Base-by-base conservation (phyloP, 2,888 invertebrate species). In the Metalampra italica region DNA sequence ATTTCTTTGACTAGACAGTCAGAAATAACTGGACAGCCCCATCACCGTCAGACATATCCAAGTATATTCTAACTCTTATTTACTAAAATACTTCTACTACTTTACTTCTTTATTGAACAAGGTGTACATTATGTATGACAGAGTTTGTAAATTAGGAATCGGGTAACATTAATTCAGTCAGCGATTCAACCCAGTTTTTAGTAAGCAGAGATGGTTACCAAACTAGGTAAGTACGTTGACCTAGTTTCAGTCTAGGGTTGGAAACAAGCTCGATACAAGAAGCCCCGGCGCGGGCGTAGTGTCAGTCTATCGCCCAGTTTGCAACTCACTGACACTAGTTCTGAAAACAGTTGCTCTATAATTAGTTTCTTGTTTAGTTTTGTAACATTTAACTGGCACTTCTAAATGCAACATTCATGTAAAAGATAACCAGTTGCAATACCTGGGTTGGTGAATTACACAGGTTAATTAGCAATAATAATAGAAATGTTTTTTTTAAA, bases 231-330 rank as follows among this genome's bases (percentile, higher is more conserved):
- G 53, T 59, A 70, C 53, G 59, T 59, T 64, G 71, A 66, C 67
- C 73, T 58, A 65, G 59, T 65, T 66, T 55, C 52, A 43, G 43
- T 55, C 47, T 57, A 57, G 64, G 56, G 62, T 59, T 57, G 52
- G 53, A 59, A 60, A 62, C 67, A 66, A 65, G 70, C 12, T 11
- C 72, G 70, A 64, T 64, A 57, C 64, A 62, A 67, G 62, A 62
- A 64, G 59, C 55, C 57, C 57, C 47, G 40, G 30, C 49, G 52
- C 57, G 46, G 40, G 30, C 49, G 52, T 59, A 65, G 63, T 70
- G 66, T 66, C 66, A 56, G 62, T 59, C 64, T 66, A 67, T 62
- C 60, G 58, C 54, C 64, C 60, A 65, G 67, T 60, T 68, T 53
- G 53, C 55, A 62, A 66, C 59, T 60, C 51, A 40, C 40, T 40